These are phyloP conservation scores for Parapristionchus giblindavisi DNA, from an alignment of 2,888 invertebrate genomes.

Conservation along the genomic window DNA sequence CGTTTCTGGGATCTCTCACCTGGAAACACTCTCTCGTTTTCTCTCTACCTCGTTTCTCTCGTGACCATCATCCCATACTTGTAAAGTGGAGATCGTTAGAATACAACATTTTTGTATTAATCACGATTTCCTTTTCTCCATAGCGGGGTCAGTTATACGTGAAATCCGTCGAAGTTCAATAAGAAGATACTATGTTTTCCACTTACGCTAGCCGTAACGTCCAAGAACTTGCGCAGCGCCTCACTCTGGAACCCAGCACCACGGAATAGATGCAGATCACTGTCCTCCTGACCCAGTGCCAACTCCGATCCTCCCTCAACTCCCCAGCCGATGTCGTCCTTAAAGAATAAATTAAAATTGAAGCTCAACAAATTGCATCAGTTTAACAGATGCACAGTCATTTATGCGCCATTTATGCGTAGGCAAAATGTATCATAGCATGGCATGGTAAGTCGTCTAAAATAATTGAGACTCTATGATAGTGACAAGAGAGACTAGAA, in stretches of 20 bases:
- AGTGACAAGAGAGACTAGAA: no score
- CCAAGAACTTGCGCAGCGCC: conserved; percentile 25
- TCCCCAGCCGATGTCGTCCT: conserved; percentile 39
- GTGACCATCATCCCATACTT: no score
- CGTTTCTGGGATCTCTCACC: not conserved
- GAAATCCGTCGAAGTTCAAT: not conserved
- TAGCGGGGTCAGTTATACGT: not conserved
- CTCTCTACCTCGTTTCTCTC: no score
- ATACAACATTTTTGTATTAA: not conserved
- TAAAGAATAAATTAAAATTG: no score
- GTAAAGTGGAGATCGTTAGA: no score
- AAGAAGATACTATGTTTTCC: not conserved
- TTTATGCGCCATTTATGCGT: no score
- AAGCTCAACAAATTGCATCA: no score
- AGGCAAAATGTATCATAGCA: no score
- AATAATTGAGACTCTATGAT: no score
- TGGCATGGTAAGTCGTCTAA: no score
- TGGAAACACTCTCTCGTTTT: not conserved
- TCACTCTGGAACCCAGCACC: conserved; percentile 5
- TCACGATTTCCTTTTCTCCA: not conserved
- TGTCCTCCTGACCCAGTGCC: conserved; percentile 24
- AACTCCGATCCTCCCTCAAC: conserved; percentile 6
- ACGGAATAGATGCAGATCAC: conserved; percentile 21
- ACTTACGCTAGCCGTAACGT: conserved; percentile 24
- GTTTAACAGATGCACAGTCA: no score